phyloP scores from a whole-genome alignment of 1,140 invertebrate genomes.

The Lepidostoma basale region DNA sequence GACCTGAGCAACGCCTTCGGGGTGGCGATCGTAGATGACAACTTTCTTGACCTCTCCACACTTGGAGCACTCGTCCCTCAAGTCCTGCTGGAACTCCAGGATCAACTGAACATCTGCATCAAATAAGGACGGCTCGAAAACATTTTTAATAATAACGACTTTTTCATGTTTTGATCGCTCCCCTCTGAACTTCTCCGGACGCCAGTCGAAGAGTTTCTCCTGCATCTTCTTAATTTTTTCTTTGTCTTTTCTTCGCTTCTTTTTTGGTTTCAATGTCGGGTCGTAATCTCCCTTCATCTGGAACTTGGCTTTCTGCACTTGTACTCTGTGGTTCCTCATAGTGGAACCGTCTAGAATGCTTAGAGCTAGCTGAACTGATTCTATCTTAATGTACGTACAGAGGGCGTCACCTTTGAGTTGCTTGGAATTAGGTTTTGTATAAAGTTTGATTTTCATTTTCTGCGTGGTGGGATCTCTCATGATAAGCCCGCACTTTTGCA shows the following conservation, averaged over 20 bases:
- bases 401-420: slow-evolving; percentile 94
- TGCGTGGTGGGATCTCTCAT: slow-evolving; percentile 83
- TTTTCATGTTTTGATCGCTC: slow-evolving; percentile 87
- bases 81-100: slow-evolving; percentile 89
- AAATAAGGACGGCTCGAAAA: slow-evolving; percentile 91
- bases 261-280: slow-evolving; percentile 91
- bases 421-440: slow-evolving; percentile 82
- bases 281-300: slow-evolving; percentile 95
- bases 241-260: slow-evolving; percentile 87
- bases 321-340: slow-evolving; percentile 77
- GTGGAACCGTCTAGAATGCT: slow-evolving; percentile 91
- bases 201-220: slow-evolving; percentile 96
- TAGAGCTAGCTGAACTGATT: slow-evolving; percentile 93
- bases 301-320: slow-evolving; percentile 93
- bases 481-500: slow-evolving; percentile 96
- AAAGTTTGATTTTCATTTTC: slow-evolving; percentile 94
- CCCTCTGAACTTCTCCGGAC: slow-evolving; percentile 86
- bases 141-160: slow-evolving; percentile 92
- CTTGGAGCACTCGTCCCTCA: slow-evolving; percentile 88
- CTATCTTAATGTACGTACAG: slow-evolving; percentile 96
- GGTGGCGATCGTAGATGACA: slow-evolving; percentile 90
- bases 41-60: slow-evolving; percentile 94
- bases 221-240: slow-evolving; percentile 92
- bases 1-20: slow-evolving; percentile 92
- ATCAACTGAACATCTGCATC: slow-evolving; percentile 87